phyloP scores from a whole-genome alignment of 2,113 vertebrate species.

The Tachysurus vachellii region DNA sequence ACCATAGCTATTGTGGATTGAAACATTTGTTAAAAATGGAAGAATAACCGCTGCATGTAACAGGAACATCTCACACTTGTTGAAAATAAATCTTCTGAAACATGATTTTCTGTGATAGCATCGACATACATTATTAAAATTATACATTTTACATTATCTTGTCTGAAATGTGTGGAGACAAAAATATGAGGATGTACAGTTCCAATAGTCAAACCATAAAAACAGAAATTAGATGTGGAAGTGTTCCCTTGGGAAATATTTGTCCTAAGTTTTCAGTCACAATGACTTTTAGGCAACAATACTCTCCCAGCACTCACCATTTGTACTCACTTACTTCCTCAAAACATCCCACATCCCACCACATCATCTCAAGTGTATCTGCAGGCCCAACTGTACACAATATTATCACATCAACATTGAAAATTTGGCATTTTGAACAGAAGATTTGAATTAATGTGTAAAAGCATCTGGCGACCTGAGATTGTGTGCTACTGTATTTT shows the following conservation, averaged over 20 bases:
- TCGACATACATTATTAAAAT: neutral
- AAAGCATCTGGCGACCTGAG: neutral
- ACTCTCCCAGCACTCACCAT: neutral
- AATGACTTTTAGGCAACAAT: neutral
- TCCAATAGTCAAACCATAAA: neutral
- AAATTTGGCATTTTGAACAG: neutral
- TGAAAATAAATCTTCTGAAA: neutral
- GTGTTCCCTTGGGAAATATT: neutral
- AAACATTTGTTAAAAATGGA: neutral
- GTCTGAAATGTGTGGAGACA: neutral
- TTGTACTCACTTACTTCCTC: neutral
- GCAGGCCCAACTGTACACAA: neutral
- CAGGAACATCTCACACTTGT: neutral
- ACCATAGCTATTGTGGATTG: neutral
- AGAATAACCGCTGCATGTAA: neutral
- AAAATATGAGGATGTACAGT: neutral
- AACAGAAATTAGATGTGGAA: neutral
- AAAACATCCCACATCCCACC: neutral
- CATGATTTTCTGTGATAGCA: neutral
- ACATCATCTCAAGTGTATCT: neutral
- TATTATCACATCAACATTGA: neutral
- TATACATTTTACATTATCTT: neutral
- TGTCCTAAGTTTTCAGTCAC: neutral
- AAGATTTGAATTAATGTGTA: constrained; percentile 16
- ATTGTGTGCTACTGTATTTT: neutral